Base-by-base conservation (phyloP, 2,888 invertebrate genomes). In the Drepanosiphum platanoidis region DNA sequence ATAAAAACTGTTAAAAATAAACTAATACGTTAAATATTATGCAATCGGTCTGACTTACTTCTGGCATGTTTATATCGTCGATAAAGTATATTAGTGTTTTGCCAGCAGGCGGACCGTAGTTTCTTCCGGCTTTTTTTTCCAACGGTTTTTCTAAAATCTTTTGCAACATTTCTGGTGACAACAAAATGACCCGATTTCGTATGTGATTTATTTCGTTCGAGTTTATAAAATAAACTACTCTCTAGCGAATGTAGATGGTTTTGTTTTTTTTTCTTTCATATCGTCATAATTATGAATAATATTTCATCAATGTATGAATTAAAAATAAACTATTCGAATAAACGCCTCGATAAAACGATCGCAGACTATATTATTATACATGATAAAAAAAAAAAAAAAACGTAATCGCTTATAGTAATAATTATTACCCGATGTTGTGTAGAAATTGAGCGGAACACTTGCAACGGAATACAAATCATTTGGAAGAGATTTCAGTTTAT, bases 51-150 rank as follows among this genome's bases (percentile, higher is more conserved):
- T 46, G 27, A 75, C 58, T 87, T 87, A 91, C 97, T 91, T 97
- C 97, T 0, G 98, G 98, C 97, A 98, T 98, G 89, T 98, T 98
- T 93, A 98, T 93, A 88, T 98, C 98, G 89, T 98, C 98, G 86
- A 98, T 93, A 89, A 98, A 98, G 90, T 97, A 98, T 82, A 98
- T 93, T 92, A 98, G 94, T 32, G 93, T 93, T 90, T 97, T 97
- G 89, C 93, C 95, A n/a, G 97, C 97, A 0, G 96, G 96, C 0
- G 98, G 98, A 0, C 96, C 98, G 89, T 93, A 98, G 89, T 96
- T 97, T 86, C 96, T 93, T 0, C 97, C 98, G 0, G 97, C 97
- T 89, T 98, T 98, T 90, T 97, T 98, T 89, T 98, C 98, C 78
- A 98, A 90, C 0, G 97, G 96, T 88, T 96, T 96, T 89, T 98